Evolutionary conservation across 2,888 invertebrate species (phyloP).

Genomic region (Luperina nickerlii): DNA sequence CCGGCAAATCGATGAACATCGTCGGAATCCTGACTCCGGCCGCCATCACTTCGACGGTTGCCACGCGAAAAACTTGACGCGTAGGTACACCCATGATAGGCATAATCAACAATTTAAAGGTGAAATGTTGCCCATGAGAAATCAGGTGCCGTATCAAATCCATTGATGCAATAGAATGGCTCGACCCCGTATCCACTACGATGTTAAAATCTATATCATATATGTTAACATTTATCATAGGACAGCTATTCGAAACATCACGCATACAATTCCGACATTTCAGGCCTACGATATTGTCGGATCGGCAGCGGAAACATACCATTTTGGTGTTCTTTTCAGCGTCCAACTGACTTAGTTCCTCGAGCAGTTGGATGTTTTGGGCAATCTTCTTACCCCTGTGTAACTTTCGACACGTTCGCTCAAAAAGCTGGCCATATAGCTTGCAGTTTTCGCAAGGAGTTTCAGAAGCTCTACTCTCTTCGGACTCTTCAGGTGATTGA

Average conservation of each 20-base stretch:
- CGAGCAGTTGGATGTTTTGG: not conserved
- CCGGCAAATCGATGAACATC: constrained; percentile 11
- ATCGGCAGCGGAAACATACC: constrained; percentile 26
- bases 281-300: constrained; percentile 4
- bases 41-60: constrained; percentile 8
- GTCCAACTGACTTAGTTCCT: not conserved
- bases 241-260: not conserved
- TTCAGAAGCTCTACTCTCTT: not conserved
- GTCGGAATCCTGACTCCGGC: constrained; percentile 14
- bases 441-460: constrained; percentile 19
- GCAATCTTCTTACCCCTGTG: constrained; percentile 7
- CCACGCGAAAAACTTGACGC: constrained; percentile 9
- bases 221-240: constrained; percentile 21
- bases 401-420: constrained; percentile 28
- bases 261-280: constrained; percentile 14
- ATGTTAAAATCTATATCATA: constrained; percentile 20
- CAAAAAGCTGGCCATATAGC: constrained; percentile 19
- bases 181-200: constrained; percentile 30
- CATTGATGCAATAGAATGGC: constrained; percentile 14
- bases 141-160: constrained; percentile 9
- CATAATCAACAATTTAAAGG: not conserved
- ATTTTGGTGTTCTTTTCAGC: constrained; percentile 5
- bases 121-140: constrained; percentile 7
- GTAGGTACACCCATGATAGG: not conserved
- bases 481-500: not conserved